Evolutionary conservation across 2,797 vertebrate species (phyloP).

Genomic region (Alfaro cultratus): DNA sequence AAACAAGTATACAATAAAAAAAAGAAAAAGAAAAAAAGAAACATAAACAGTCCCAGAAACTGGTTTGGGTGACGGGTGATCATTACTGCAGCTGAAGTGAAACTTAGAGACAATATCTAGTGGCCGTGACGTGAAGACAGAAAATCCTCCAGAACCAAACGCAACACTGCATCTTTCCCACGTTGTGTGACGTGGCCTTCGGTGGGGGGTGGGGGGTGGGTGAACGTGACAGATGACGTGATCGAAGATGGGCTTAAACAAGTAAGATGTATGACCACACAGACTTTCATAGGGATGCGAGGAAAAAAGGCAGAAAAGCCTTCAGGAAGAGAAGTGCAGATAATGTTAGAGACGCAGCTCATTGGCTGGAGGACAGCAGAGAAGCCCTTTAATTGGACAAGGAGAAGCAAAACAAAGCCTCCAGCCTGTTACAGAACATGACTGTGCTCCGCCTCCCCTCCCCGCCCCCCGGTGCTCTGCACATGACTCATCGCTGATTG

Average conservation of each 20-base stretch:
- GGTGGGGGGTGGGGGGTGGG: not conserved
- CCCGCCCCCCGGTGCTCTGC: too few species aligned
- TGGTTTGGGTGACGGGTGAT: not conserved
- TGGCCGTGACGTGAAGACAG: not conserved
- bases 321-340: conserved; percentile 23
- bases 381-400: conserved; percentile 37
- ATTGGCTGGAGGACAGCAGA: conserved; percentile 41
- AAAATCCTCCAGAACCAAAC: not conserved
- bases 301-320: conserved; percentile 8
- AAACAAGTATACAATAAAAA: not conserved
- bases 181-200: not conserved
- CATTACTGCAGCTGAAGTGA: not conserved
- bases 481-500: conserved; percentile 1
- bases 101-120: not conserved
- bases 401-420: conserved; percentile 66
- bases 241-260: not conserved
- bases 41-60: not conserved
- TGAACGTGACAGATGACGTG: not conserved
- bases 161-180: not conserved
- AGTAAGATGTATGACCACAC: not conserved
- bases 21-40: not conserved
- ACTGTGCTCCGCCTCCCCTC: conserved; percentile 15
- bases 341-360: not conserved
- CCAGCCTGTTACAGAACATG: not conserved
- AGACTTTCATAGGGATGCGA: not conserved